These are phyloP conservation scores for Rhagonycha lutea DNA, from an alignment of 2,888 invertebrate genomes.

Conservation along the genomic window DNA sequence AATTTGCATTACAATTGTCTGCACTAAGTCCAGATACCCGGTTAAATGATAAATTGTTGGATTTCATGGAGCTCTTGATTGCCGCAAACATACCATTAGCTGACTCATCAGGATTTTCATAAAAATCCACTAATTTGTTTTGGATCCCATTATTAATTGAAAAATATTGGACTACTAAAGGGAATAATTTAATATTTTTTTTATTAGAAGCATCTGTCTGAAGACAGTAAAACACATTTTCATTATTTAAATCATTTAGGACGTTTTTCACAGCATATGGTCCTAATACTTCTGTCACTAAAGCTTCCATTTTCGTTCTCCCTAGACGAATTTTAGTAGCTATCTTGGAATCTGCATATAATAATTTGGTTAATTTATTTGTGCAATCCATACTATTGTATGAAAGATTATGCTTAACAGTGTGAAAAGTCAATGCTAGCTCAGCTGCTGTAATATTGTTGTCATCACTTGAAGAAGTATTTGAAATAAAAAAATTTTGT, in stretches of 20 bases:
- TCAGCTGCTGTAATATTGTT: conserved; percentile 25
- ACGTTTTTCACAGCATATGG: too few species aligned
- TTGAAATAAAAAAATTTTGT: too few species aligned
- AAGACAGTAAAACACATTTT: conserved; percentile 12
- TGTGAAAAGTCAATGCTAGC: conserved; percentile 38
- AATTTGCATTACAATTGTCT: conserved; percentile 42
- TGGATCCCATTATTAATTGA: conserved; percentile 26
- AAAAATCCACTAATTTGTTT: conserved; percentile 28
- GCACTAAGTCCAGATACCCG: conserved; percentile 43
- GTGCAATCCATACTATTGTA: conserved; percentile 41
- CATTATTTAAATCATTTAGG: conserved; percentile 5
- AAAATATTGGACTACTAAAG: conserved; percentile 32
- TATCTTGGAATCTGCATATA: conserved; percentile 10
- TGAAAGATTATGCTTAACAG: conserved; percentile 42
- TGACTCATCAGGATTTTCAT: conserved; percentile 17
- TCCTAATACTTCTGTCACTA: conserved; percentile 36
- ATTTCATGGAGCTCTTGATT: conserved; percentile 32
- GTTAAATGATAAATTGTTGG: conserved; percentile 36
- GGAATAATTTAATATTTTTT: conserved; percentile 34
- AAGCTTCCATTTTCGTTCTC: conserved; percentile 40
- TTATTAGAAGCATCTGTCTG: conserved; percentile 36
- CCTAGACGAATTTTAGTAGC: conserved; percentile 33
- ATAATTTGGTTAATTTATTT: conserved; percentile 34
- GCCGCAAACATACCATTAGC: conserved; percentile 32
- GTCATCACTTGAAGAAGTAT: too few species aligned